Conservation (phyloP, 2,797 vertebrate genomes). For the Sorex maritimensis region DNA sequence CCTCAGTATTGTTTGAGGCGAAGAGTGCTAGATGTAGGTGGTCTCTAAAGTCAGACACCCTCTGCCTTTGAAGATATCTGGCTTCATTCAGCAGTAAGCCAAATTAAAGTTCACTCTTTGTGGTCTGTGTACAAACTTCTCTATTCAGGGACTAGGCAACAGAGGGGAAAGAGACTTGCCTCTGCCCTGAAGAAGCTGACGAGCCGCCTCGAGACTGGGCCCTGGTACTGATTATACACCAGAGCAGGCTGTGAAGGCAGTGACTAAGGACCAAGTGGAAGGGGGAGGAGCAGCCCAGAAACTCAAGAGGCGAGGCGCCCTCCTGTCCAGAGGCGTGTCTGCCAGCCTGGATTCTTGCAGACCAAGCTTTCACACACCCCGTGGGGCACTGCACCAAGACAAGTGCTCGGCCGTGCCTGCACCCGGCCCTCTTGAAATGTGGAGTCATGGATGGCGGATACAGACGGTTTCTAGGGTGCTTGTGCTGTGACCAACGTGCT, state of each 20-base stretch:
- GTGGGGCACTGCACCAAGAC: neutral
- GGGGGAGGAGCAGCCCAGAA: constrained; percentile 41
- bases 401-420: neutral
- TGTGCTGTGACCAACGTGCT: constrained; percentile 67
- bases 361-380: constrained; percentile 21
- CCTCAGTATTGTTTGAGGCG: constrained; percentile 44
- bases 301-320: neutral
- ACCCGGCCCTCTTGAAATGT: neutral
- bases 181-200: neutral
- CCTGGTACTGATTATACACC: neutral
- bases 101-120: constrained; percentile 58
- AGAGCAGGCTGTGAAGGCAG: neutral
- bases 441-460: constrained; percentile 7
- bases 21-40: constrained; percentile 35
- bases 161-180: constrained; percentile 17
- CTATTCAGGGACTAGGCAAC: constrained; percentile 14
- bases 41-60: constrained; percentile 20
- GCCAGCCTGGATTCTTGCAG: neutral
- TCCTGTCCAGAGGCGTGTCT: neutral
- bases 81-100: constrained; percentile 69
- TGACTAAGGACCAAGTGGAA: no score
- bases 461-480: constrained; percentile 50
- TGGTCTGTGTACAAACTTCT: constrained; percentile 31
- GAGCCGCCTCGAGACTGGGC: no score
- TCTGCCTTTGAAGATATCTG: neutral